Evolutionary conservation across 1,140 invertebrate genomes (phyloP).

Genomic region (Oscheius sp.): DNA sequence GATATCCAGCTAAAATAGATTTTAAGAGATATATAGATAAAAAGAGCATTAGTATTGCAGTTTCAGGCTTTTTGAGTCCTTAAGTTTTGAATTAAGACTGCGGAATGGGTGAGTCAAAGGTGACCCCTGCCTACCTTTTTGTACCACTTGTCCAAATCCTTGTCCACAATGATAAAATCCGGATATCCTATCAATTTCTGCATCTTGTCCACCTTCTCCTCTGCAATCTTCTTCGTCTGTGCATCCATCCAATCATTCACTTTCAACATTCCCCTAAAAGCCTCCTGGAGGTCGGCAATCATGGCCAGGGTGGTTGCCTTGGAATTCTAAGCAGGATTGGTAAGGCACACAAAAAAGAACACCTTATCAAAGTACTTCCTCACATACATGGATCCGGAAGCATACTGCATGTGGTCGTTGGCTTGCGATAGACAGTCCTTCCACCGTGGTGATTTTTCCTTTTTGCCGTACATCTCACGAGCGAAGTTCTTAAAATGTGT

Average conservation of each 20-base stretch:
- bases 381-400: slow-evolving; percentile 65
- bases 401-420: slow-evolving; percentile 62
- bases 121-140: slow-evolving; percentile 63
- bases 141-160: slow-evolving; percentile 65
- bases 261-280: slow-evolving; percentile 77
- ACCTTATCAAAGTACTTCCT: slow-evolving; percentile 64
- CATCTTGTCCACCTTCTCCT: slow-evolving; percentile 39
- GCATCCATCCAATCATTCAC: slow-evolving; percentile 87
- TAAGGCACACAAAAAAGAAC: too few species aligned
- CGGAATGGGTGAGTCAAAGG: too few species aligned
- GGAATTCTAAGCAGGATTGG: too few species aligned
- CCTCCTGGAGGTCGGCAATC: slow-evolving; percentile 79
- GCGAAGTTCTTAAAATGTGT: too few species aligned
- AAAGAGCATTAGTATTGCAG: too few species aligned
- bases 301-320: slow-evolving; percentile 69
- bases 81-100: too few species aligned
- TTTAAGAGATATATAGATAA: too few species aligned
- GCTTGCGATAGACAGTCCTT: slow-evolving; percentile 55
- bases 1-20: slow-evolving; percentile 56
- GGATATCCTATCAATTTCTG: slow-evolving; percentile 63
- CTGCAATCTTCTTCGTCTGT: slow-evolving; percentile 70
- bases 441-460: slow-evolving; percentile 57
- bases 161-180: slow-evolving; percentile 67
- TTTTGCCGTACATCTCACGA: slow-evolving; percentile 51
- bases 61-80: too few species aligned